Conservation (phyloP, 2,888 invertebrate genomes). For the Drosophila paranaensis region DNA sequence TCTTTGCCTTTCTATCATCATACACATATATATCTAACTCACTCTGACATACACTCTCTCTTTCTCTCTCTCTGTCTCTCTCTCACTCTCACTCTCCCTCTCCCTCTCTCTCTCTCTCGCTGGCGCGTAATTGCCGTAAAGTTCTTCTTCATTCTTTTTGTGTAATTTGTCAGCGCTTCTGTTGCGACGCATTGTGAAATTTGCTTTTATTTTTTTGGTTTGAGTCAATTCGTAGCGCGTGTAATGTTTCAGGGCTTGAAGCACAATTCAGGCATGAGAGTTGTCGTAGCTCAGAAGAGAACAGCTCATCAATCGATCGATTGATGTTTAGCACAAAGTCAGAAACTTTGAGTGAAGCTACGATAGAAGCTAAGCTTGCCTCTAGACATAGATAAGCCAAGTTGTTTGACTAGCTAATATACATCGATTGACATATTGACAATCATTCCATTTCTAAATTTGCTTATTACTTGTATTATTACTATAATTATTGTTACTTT, state of each 20-base stretch:
- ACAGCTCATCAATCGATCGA: neutral
- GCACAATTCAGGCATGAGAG: conserved; percentile 12
- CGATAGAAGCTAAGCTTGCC: neutral
- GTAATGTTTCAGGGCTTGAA: conserved; percentile 26
- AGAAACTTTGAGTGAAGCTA: neutral
- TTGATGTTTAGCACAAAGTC: no score
- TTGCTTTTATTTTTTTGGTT: conserved; percentile 1
- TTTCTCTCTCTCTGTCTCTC: neutral
- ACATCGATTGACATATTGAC: no score
- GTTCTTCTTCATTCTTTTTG: conserved; percentile 28
- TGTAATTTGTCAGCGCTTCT: conserved; percentile 62
- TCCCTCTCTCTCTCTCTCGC: neutral
- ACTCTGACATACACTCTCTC: neutral
- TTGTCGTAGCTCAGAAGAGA: conserved; percentile 8
- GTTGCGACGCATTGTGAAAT: conserved; percentile 50
- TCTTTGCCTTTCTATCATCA: conserved; percentile 30
- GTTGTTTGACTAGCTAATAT: neutral
- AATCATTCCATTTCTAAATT: no score
- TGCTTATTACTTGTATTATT: no score
- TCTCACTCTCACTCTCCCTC: neutral
- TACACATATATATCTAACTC: neutral
- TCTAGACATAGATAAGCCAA: neutral
- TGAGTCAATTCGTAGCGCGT: conserved; percentile 56
- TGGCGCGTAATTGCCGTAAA: conserved; percentile 45
- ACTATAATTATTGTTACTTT: no score